Evolutionary conservation across 2,113 vertebrate species (phyloP), one percentile per base, ranked within the genome.

Genomic region (Pseudorectes ferrugineus): DNA sequence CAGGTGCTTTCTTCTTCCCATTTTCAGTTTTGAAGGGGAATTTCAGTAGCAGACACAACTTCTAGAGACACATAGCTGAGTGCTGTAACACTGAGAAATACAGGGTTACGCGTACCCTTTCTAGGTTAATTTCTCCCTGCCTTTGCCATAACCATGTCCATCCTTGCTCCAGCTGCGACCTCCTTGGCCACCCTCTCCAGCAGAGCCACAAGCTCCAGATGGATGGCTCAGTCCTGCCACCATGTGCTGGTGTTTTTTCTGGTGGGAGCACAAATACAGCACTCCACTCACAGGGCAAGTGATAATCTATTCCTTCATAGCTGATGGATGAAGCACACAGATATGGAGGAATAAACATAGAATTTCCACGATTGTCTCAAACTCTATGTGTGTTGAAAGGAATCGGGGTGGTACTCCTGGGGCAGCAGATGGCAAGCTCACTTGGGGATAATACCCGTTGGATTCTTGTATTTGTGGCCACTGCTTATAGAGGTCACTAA

Each of bases 401-500:
- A 91, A 72, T 54, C 67, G 45, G 58, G 33, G 42, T 89, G 62
- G 58, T 72, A 91, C 80, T 95, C 33, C 24, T 82, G 62, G 45
- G 77, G 70, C 45, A 85, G 51, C 87, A 95, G 84, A 92, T 93
- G 93, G 77, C 80, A 87, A 78, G 45, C 61, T 85, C 73, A 59
- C 73, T 87, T 59, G 70, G 81, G 42, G 74, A 92, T 89, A 82
- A 92, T 87, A 91, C 54, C 45, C 3, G 1, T 2, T 81, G 66
- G 52, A 59, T 71, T 87, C 76, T 42, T 89, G 40, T 3, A 71
- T 94, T 93, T 87, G 91, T 96, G 77, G 48, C 89, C 66, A 40
- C 51, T 92, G 71, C 74, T 92, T 93, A 96, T 73, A 80, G 52
- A 95, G 58, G 83, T 93, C 84, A 61, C 49, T 94, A 91, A 91